phyloP scores from a whole-genome alignment of 1,140 invertebrate species.

The Gonatopus flavifemur region DNA sequence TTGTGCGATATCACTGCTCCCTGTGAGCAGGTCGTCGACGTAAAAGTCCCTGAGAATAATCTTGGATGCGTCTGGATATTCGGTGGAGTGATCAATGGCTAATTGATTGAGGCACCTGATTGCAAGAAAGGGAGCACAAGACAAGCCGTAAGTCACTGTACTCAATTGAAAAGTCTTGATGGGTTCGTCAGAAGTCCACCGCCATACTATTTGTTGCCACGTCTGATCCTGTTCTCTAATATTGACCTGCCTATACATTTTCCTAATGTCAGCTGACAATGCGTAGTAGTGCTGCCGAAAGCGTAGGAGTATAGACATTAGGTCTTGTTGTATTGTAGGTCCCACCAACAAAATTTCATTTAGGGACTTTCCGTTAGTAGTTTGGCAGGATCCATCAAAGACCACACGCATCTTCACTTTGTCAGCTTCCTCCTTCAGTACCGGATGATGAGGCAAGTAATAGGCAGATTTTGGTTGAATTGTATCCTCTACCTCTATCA shows the following conservation, averaged over 20 bases:
- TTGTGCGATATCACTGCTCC: no score
- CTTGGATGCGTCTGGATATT: conserved; percentile 29
- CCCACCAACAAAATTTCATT: conserved; percentile 37
- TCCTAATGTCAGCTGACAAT: conserved; percentile 33
- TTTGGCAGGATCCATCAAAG: not conserved
- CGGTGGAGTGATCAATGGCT: conserved; percentile 24
- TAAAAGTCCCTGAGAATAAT: conserved; percentile 47
- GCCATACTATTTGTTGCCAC: conserved; percentile 41
- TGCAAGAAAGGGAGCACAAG: conserved; percentile 40
- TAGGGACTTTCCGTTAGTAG: not conserved
- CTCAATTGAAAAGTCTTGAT: conserved; percentile 30
- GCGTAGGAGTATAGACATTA: conserved; percentile 12
- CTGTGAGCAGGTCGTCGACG: conserved; percentile 52
- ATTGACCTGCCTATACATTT: conserved; percentile 42
- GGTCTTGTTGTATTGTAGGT: conserved; percentile 26
- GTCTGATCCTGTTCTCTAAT: conserved; percentile 23
- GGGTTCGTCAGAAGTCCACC: conserved; percentile 5
- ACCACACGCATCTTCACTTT: no score
- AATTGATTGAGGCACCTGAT: conserved; percentile 35
- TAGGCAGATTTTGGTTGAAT: not conserved
- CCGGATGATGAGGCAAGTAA: conserved; percentile 3
- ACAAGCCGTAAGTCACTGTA: conserved; percentile 44
- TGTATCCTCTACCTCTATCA: no score
- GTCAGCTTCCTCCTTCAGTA: no score
- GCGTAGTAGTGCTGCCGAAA: conserved; percentile 12